phyloP scores from a whole-genome alignment of 2,113 vertebrate species.

The Hippolais icterina region DNA sequence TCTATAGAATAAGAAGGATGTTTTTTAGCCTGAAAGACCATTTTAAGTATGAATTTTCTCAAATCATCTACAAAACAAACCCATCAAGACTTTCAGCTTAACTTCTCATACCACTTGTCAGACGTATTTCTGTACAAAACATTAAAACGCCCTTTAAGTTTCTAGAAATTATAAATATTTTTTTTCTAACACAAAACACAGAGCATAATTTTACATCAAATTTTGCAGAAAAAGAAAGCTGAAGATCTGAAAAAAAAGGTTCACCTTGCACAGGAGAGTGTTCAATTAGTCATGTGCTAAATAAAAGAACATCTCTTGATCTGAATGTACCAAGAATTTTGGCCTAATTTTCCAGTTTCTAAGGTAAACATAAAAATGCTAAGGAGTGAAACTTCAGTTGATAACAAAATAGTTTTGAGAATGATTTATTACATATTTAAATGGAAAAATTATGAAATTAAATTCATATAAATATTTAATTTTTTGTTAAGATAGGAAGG shows the following conservation, averaged over 20 bases:
- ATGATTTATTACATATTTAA: background rate
- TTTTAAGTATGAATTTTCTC: constrained; percentile 8
- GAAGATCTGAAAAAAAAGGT: background rate
- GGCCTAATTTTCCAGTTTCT: background rate
- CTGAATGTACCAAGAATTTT: background rate
- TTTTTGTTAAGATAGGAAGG: background rate
- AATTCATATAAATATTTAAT: background rate
- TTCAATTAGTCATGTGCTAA: background rate
- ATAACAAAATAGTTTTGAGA: background rate
- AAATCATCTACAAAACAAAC: background rate
- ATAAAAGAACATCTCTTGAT: background rate
- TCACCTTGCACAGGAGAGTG: background rate
- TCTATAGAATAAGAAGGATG: background rate
- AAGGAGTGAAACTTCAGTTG: background rate
- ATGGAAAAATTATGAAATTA: background rate
- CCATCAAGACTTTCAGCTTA: background rate
- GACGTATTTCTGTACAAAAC: background rate
- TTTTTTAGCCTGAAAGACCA: background rate
- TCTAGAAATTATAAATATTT: background rate
- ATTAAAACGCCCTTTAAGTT: background rate
- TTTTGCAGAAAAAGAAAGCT: background rate
- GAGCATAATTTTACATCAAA: background rate
- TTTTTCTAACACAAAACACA: background rate
- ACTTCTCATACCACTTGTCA: background rate
- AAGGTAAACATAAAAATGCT: background rate